These are phyloP conservation scores for Sturnira hondurensis DNA, from an alignment of 2,113 vertebrate genomes.

Conservation along the genomic window DNA sequence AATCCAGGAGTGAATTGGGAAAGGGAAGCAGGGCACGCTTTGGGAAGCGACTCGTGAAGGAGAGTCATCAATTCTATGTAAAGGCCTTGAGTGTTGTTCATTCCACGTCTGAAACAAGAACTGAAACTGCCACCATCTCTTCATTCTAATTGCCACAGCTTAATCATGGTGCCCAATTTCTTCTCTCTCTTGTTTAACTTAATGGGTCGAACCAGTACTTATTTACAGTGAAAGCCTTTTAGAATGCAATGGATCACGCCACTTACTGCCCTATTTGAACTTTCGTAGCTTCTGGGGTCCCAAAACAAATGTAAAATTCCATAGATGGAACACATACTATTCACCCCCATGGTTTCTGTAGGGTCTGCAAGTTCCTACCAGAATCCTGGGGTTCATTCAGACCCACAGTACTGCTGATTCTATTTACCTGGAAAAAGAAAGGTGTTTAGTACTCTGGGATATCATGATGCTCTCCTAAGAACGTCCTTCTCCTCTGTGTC, in stretches of 20 bases:
- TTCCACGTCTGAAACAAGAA: neutral
- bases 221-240: neutral
- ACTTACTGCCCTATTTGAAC: neutral
- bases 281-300: neutral
- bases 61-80: neutral
- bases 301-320: neutral
- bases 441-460: neutral
- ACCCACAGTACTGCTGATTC: neutral
- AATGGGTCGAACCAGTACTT: neutral
- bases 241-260: neutral
- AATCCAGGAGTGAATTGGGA: neutral
- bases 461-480: neutral
- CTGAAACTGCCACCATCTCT: neutral
- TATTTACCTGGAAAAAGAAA: neutral
- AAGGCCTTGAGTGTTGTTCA: neutral
- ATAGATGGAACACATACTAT: neutral
- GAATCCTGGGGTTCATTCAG: neutral
- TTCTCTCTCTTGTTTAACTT: conserved; percentile 4
- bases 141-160: neutral
- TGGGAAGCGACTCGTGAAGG: neutral
- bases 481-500: neutral
- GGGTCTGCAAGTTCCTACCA: neutral
- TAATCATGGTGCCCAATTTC: neutral
- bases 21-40: neutral
- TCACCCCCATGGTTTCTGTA: neutral